Conservation (phyloP, 1,140 invertebrate species). For the Drosophila nannoptera region DNA sequence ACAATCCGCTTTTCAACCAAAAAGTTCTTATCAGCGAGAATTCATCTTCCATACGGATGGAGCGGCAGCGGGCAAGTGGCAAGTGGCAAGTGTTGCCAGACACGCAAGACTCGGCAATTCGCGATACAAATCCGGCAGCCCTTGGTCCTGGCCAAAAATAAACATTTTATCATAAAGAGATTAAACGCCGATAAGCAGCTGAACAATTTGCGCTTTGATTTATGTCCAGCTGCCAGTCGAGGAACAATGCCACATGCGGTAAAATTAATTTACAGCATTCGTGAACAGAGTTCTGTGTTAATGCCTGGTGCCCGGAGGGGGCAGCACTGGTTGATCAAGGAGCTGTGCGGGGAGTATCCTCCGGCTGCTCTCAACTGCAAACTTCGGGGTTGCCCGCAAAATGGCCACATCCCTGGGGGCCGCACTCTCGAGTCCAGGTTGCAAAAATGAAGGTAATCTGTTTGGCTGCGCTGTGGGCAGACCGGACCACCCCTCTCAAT, state of each 20-base stretch:
- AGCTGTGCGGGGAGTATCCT: slow-evolving; percentile 18
- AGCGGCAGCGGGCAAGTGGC: slow-evolving; percentile 4
- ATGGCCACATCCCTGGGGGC: slow-evolving; percentile 69
- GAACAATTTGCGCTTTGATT: slow-evolving; percentile 55
- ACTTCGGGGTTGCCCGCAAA: slow-evolving; percentile 64
- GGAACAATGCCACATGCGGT: slow-evolving; percentile 56
- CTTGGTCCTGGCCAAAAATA: slow-evolving; percentile 69
- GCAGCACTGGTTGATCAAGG: slow-evolving; percentile 24
- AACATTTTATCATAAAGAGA: slow-evolving; percentile 78
- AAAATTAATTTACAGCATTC: slow-evolving; percentile 76
- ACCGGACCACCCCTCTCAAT: slow-evolving; percentile 58
- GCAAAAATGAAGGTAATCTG: slow-evolving; percentile 60
- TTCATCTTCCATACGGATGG: slow-evolving; percentile 75
- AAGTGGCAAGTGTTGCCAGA: slow-evolving; percentile 36
- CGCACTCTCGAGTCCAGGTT: slow-evolving; percentile 32
- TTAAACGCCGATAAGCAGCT: slow-evolving; percentile 71
- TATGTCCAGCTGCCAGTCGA: slow-evolving; percentile 44
- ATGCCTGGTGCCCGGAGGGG: slow-evolving; percentile 19
- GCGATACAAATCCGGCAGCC: slow-evolving; percentile 67
- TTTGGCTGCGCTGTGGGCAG: slow-evolving; percentile 44
- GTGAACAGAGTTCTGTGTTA: slow-evolving; percentile 3
- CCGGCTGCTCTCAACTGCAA: slow-evolving; percentile 49
- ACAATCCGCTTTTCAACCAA: slow-evolving; percentile 64
- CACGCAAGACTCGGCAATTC: slow-evolving; percentile 58
- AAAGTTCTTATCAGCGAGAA: slow-evolving; percentile 75